phyloP scores from a whole-genome alignment of 2,888 invertebrate species.

The Calameuta pallipes region DNA sequence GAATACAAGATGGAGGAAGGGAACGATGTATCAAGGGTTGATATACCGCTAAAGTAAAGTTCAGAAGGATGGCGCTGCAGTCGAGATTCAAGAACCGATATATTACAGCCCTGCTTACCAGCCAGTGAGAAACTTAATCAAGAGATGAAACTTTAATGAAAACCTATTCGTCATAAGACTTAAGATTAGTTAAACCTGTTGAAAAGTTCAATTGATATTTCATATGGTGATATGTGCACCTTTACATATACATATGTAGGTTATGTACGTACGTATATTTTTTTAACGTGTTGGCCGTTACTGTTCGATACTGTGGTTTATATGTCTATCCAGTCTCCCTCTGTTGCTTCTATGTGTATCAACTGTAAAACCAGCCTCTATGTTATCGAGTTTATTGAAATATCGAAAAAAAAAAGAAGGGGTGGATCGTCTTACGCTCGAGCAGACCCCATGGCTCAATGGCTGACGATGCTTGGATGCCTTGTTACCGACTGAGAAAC shows the following conservation, averaged over 20 bases:
- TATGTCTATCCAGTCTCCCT: background rate
- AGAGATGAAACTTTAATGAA: background rate
- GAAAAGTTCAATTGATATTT: background rate
- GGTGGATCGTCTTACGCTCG: constrained; percentile 58
- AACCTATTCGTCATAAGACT: background rate
- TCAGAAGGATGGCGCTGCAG: background rate
- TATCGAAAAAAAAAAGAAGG: constrained; percentile 27
- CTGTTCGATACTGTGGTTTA: background rate
- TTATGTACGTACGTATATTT: background rate
- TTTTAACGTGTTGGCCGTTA: background rate
- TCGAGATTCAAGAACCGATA: background rate
- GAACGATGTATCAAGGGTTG: background rate
- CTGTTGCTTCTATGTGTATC: background rate
- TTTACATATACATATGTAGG: background rate
- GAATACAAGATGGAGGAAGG: background rate
- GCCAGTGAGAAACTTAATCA: background rate
- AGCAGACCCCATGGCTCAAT: constrained; percentile 55
- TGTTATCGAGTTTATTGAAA: constrained; percentile 22
- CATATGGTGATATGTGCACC: background rate
- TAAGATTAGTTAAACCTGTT: background rate
- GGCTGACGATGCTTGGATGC: constrained; percentile 43
- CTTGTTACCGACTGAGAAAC: constrained; percentile 34
- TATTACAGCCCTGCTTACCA: background rate
- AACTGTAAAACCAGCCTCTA: background rate
- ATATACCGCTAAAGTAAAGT: background rate